A percentile compares a stretch with the other conserved stretches of the same genome.
phyloP scores from a whole-genome alignment of 2,113 vertebrate genomes.

The Trinectes maculatus region DNA sequence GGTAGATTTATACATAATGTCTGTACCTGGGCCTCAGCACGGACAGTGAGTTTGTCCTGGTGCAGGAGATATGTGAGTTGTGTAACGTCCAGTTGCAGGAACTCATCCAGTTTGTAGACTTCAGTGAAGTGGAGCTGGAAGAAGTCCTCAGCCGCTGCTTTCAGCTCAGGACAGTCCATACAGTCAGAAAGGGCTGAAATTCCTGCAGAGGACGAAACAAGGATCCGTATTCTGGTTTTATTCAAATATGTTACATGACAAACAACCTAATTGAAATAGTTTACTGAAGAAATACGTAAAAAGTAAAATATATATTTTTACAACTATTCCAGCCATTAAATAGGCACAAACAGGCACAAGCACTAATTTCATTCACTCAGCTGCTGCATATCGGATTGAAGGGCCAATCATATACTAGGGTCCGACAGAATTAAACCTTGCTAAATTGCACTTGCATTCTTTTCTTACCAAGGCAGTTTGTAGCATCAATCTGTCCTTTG shows the following conservation, averaged over 20 bases:
- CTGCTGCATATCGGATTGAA: too few relatives aligned
- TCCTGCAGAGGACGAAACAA: slow-evolving; percentile 36
- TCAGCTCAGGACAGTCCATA: slow-evolving; percentile 77
- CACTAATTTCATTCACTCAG: too few relatives aligned
- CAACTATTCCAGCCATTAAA: too few relatives aligned
- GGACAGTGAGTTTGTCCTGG: slow-evolving; percentile 75
- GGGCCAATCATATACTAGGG: too few relatives aligned
- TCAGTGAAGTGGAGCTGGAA: slow-evolving; percentile 76
- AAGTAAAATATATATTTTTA: too few relatives aligned
- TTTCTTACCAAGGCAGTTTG: slow-evolving; percentile 93
- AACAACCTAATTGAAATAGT: not conserved
- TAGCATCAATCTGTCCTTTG: slow-evolving; percentile 96
- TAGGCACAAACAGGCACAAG: not conserved
- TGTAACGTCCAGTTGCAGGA: slow-evolving; percentile 68
- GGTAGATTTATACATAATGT: not conserved
- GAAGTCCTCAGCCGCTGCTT: slow-evolving; percentile 71
- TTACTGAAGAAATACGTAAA: not conserved
- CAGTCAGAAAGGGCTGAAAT: slow-evolving; percentile 66
- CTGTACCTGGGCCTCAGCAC: slow-evolving; percentile 73
- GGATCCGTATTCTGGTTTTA: not conserved
- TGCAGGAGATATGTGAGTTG: slow-evolving; percentile 70
- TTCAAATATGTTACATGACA: not conserved
- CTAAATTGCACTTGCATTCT: not conserved
- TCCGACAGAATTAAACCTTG: too few relatives aligned
- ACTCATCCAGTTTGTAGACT: slow-evolving; percentile 76